These are phyloP conservation scores for Meles meles DNA, from an alignment of 2,113 vertebrate genomes.

Conservation along the genomic window DNA sequence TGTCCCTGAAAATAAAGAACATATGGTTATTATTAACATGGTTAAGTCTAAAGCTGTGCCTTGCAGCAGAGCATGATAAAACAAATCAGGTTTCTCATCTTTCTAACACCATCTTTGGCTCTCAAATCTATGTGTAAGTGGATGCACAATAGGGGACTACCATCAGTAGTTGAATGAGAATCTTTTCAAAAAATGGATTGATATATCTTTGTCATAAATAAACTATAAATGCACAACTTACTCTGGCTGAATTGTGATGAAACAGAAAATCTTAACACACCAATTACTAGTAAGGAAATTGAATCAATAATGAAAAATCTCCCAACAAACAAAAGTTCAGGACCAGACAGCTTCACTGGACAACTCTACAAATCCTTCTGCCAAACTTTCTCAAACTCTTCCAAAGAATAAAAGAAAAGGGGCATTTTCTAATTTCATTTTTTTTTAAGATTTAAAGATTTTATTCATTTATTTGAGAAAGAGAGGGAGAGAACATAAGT, in stretches of 20 bases:
- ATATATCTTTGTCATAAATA: neutral
- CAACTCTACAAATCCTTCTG: neutral
- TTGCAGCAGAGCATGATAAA: neutral
- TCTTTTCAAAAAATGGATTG: neutral
- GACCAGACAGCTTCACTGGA: neutral
- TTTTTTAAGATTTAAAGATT: neutral
- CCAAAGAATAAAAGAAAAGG: neutral
- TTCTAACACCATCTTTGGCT: neutral
- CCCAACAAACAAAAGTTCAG: neutral
- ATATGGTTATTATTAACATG: constrained; percentile 27
- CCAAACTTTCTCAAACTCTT: neutral
- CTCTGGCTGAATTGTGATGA: neutral
- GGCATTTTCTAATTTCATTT: neutral
- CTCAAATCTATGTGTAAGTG: neutral
- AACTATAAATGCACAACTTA: neutral
- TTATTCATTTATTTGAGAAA: neutral
- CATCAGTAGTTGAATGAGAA: neutral
- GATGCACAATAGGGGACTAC: neutral
- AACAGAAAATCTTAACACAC: neutral
- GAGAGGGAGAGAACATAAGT: neutral
- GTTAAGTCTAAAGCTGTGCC: neutral
- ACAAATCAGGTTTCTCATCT: neutral
- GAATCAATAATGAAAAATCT: neutral
- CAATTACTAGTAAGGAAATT: neutral
- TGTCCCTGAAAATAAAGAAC: constrained; percentile 25